Base-by-base conservation (phyloP, 2,888 invertebrate genomes). In the Lamellibrachia columna region DNA sequence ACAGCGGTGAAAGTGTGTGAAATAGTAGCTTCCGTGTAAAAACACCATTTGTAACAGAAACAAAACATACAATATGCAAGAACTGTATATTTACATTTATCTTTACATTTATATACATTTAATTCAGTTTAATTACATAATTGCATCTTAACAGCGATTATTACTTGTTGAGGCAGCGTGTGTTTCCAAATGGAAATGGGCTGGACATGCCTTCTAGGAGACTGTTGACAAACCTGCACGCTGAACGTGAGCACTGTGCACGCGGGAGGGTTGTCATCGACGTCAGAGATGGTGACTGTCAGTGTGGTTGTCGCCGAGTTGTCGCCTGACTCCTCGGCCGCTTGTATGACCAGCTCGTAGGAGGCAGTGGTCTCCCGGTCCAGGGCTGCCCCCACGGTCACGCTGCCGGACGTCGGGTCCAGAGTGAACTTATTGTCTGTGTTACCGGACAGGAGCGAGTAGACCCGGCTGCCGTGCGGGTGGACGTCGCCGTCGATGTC, bases 361-460 rank as follows among this genome's bases (percentile, higher is more conserved):
- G 75, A 60, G 22, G 60, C 22, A 22, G 75, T 92, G 22, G 92
- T 92, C 53, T 92, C 92, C 28, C 90, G n/a, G 90, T 92, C 92
- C 8, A 94, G 90, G 3, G n/a, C 22, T 8, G 60, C 92, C 52
- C 53, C 92, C 6, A 92, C 91, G 2, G 90, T 90, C 22, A 94
- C 90, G 28, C 92, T 53, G 7, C 94, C 94, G 8, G 93, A 92
- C 28, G 22, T 22, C 7, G 92, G 28, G 90, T 94, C 93, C 53
- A 94, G 93, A 90, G 90, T 90, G 92, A 95, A 95, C 53, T 94
- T 93, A 8, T 93, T 94, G 53, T 91, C 93, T 28, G 93, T 52
- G 90, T 95, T 95, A 3, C 95, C 95, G 40, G 92, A 92, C 0
- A 94, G 58, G 22, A 95, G 94, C 7, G 95, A 94, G 93, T 95